Percentiles rank a stretch among this genome's conserved stretches.
Conservation (phyloP, 2,797 vertebrate species). For the Ctenochaetus hawaiiensis region DNA sequence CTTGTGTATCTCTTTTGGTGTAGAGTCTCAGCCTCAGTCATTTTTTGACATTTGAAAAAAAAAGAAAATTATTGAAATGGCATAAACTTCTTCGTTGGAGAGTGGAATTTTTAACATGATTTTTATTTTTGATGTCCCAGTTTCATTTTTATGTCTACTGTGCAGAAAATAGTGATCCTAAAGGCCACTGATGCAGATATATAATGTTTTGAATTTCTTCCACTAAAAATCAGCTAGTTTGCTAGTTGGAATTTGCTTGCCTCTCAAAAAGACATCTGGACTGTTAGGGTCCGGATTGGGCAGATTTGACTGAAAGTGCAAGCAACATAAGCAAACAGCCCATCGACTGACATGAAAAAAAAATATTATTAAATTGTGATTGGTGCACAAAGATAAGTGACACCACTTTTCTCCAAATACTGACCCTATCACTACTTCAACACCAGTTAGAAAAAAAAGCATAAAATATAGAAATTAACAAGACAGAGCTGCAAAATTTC, state of each 20-base stretch:
- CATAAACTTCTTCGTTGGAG: conserved; percentile 13
- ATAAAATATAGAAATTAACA: neutral
- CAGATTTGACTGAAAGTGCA: no score
- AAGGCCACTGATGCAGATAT: neutral
- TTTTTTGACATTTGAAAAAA: conserved; percentile 44
- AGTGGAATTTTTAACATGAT: neutral
- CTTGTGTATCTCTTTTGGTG: conserved; percentile 60
- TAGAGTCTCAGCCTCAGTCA: conserved; percentile 5
- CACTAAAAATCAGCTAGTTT: neutral
- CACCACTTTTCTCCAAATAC: no score
- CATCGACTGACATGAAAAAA: neutral
- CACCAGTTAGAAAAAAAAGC: neutral
- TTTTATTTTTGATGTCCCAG: neutral
- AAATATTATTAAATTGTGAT: neutral
- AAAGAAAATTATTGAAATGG: conserved; percentile 6
- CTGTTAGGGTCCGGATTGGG: no score
- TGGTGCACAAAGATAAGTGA: neutral
- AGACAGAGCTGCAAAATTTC: neutral
- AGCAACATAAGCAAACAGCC: no score
- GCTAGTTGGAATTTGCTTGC: no score
- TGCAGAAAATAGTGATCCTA: neutral
- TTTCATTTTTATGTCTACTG: neutral
- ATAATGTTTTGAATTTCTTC: neutral
- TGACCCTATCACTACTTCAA: neutral
- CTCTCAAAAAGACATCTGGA: no score